Evolutionary conservation across 2,797 vertebrate species (phyloP), one percentile per base, ranked within the genome.

Genomic region (Crax fasciolata): DNA sequence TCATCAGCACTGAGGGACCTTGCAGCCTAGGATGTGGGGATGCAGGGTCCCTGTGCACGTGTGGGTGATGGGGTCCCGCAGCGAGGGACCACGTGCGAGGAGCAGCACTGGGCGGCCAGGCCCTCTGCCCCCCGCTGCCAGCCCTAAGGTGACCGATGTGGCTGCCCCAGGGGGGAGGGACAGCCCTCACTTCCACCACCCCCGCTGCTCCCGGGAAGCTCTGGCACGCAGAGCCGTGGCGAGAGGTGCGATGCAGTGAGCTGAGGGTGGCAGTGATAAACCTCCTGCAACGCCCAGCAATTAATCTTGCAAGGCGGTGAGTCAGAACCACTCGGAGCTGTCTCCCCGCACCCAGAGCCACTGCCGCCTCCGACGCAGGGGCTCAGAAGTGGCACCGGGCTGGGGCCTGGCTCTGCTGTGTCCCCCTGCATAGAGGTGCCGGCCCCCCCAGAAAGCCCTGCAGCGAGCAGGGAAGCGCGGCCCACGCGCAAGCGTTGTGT

Each of bases 301-400:
- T 98, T 98, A 97, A 98, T 98, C 98, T 98, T 97, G 96, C 30
- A 51, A 95, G 90, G 94, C 90, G 18, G 92, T 93, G 94, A 74
- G 55, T 92, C 97, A 97, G 91, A 93, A 84, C 92, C 86, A 91
- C 87, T 87, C 73, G 30, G 95, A 93, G 89, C 80, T 91, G 89
- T 94, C 90, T 82, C 93, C 84, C 82, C 75, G 87, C 75, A 14
- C 92, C 83, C 92, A 89, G 91, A 97, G 85, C 92, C 88, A 72
- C 89, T 7, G 7, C 75, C 44, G 24, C 90, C 90, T 97, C 79
- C 96, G 86, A 94, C 94, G 95, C 32, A 2, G 2, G 28, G 94
- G 95, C 89, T 96, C 95, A 96, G 92, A 96, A 94, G 92, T 61
- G 77, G 82, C 63, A 73, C 95, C 39, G 52, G 93, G 89, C 30